phyloP scores from a whole-genome alignment of 2,888 invertebrate species.

The Drosophila robusta region DNA sequence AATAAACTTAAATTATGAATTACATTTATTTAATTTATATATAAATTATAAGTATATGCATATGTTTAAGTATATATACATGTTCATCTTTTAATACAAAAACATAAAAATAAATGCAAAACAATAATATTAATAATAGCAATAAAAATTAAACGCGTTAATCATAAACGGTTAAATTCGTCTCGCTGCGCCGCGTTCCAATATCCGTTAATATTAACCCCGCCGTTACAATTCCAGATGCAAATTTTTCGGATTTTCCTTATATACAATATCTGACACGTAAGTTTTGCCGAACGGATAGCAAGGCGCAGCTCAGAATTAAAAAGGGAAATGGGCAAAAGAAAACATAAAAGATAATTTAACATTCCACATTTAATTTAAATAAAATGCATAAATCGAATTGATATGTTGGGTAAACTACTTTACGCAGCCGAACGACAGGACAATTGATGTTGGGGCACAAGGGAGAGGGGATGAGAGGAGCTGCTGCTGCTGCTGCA shows the following conservation, averaged over 20 bases:
- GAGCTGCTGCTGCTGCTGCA: slow-evolving; percentile 30
- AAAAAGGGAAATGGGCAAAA: background rate
- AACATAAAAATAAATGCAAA: slow-evolving; percentile 9
- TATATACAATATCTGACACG: slow-evolving; percentile 89
- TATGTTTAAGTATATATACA: background rate
- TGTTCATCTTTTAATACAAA: background rate
- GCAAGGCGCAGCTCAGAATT: slow-evolving; percentile 1
- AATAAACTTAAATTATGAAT: too few relatives aligned
- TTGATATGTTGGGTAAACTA: slow-evolving; percentile 77
- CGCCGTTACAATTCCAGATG: slow-evolving; percentile 85
- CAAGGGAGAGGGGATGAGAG: background rate
- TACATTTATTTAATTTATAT: background rate
- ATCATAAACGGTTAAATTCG: slow-evolving; percentile 28
- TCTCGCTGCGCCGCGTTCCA: slow-evolving; percentile 21
- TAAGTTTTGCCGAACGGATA: slow-evolving; percentile 85
- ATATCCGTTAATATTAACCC: slow-evolving; percentile 54
- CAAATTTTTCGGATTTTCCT: slow-evolving; percentile 88
- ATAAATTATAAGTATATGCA: too few relatives aligned
- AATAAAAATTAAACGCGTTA: slow-evolving; percentile 18
- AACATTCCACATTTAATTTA: slow-evolving; percentile 60
- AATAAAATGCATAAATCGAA: slow-evolving; percentile 69
- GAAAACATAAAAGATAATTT: slow-evolving; percentile 1
- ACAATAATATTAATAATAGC: background rate
- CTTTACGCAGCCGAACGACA: slow-evolving; percentile 43
- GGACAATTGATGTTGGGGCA: slow-evolving; percentile 17